Evolutionary conservation across 2,888 invertebrate species (phyloP), one percentile per base, ranked within the genome.

Genomic region (Parasteatoda lunata): DNA sequence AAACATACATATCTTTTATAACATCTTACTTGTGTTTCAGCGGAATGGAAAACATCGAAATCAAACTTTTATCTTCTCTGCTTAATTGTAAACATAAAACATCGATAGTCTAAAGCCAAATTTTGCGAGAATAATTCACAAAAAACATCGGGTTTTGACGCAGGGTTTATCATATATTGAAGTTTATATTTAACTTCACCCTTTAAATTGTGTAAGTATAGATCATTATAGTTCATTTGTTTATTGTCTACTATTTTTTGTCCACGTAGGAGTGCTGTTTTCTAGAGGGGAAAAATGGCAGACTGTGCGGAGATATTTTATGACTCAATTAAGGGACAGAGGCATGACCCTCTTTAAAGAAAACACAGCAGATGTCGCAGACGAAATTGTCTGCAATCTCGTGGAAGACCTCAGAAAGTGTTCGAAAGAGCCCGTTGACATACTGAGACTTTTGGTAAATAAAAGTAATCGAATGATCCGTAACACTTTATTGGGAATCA

Each of bases 261-360:
- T 8, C 4, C 5, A 13, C 47, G 48, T n/a, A 82, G 82, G 82
- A n/a, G 82, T 82, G 5, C 48, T 59, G 5, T 59, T 82, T 15
- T 13, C 11, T 3, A 76, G 69, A 11, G 69, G 82, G 0, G 82
- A 82, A 15, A 11, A 59, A 15, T 82, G 82, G 82, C 68, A 49
- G 59, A 47, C 15, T 9, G 54, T 70, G 30, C 54, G 82, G 3
- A 82, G 76, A 48, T 82, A 76, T 11, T 82, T 82, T 30, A 30
- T 82, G 45, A 68, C 75, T 13, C 13, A 11, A n/a, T 49, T 82
- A n/a, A 82, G 70, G 30, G 82, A 82, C n/a, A 66, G 59, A 6
- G 76, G 75, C 3, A n/a, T 76, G 48, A 45, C 54, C 15, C 64
- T 76, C 48, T 52, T 82, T 30, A 82, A 82, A 15, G 82, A 76